Conservation (phyloP, 2,888 invertebrate genomes). For the Drosophila anomelani region DNA sequence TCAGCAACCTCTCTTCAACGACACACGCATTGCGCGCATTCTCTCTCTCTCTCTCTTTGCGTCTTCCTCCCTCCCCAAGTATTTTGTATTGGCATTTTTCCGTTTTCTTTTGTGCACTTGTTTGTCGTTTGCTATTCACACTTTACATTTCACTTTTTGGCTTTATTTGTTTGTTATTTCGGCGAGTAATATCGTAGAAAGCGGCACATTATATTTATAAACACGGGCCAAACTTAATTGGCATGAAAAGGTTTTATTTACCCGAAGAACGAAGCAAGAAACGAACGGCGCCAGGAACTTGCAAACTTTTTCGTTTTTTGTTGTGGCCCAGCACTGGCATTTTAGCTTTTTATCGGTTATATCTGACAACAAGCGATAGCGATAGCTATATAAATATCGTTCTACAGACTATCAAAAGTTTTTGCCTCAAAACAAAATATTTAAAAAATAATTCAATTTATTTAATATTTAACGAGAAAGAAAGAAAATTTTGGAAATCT, state of each 20-base stretch:
- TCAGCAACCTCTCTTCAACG: neutral
- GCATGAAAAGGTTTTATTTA: slow-evolving; percentile 42
- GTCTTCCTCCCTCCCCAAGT: slow-evolving; percentile 39
- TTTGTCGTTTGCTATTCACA: slow-evolving; percentile 31
- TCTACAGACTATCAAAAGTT: no score
- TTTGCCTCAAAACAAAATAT: neutral
- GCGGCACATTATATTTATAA: neutral
- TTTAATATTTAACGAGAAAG: neutral
- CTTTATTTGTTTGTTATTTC: neutral
- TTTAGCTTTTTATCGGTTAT: no score
- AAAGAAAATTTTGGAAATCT: no score
- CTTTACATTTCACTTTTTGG: slow-evolving; percentile 12
- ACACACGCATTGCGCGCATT: slow-evolving; percentile 28
- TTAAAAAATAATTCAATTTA: neutral
- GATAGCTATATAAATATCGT: no score
- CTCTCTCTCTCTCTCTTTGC: slow-evolving; percentile 10
- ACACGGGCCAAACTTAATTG: neutral
- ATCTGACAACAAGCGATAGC: no score
- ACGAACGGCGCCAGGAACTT: slow-evolving; percentile 54
- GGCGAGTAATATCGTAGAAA: no score
- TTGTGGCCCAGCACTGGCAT: slow-evolving; percentile 28
- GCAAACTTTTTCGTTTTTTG: slow-evolving; percentile 69
- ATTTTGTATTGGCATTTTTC: slow-evolving; percentile 69
- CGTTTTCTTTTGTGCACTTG: slow-evolving; percentile 58
- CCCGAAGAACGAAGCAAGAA: slow-evolving; percentile 57